Evolutionary conservation across 1,140 invertebrate species (phyloP), one percentile per base, ranked within the genome.

Genomic region (Pogonomyrmex barbatus): DNA sequence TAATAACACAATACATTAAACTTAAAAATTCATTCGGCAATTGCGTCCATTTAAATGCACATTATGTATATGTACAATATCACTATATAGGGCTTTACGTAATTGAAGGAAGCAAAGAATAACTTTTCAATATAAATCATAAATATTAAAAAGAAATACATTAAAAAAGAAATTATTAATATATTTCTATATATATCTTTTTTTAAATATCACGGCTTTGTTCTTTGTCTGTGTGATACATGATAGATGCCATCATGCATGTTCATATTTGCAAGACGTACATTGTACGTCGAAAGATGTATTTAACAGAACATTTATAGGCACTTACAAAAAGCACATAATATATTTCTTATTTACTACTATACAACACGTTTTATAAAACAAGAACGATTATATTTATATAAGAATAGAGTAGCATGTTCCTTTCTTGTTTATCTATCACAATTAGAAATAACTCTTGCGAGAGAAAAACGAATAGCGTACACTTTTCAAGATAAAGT

Each of bases 311-410:
- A 79, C 3, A 65, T 60, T 82, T 10, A 14, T 83, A 83, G 79
- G 79, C 79, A 83, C 79, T 83, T 83, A 83, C 33, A 60, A 73
- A 82, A 82, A 83, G n/a, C 68, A 50, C 36, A 56, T 50, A 62
- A 62, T 50, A 75, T 17, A 73, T 73, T 47, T 73, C 6, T 24
- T 47, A 75, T 70, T 14, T 45, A 42, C 10, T 39, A 62, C 4
- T 81, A 81, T 6, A 17, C 47, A 17, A 62, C 14, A 54, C 24
- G n/a, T 2, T 56, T 81, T 60, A 60, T 60, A 60, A 42, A 71
- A 68, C 47, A 81, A 60, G 2, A 47, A 68, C 9, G 2, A 50
- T 45, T 70, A 24, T 24, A 24, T 24, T 24, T 24, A 24, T 24
- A 24, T 24, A 24, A 45, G 33, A 50, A 83, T 39, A 73, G 10